Base-by-base conservation (phyloP, 2,888 invertebrate species). In the Mythimna lalbum region DNA sequence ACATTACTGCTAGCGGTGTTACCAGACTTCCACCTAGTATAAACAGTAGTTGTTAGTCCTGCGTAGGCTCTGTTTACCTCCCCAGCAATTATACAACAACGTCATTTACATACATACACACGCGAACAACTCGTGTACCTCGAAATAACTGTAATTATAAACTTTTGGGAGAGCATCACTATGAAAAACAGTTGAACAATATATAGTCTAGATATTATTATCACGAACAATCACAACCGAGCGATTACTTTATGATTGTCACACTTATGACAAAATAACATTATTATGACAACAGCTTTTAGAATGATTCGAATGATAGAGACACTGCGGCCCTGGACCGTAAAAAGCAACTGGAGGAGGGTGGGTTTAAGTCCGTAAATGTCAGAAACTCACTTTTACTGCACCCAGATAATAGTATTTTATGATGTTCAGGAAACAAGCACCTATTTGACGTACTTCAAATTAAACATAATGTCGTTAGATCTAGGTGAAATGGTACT, bases 61-160 rank as follows among this genome's bases (percentile, higher is more conserved):
- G 63, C 62, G 78, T 62, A 49, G 64, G 59, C 65, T 43, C n/a
- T 81, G 78, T 81, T 77, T 77, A 65, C 68, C n/a, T 14, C 43
- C 31, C 21, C 62, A 77, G 59, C 78, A 81, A 71, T 77, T 65
- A 71, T 33, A 72, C 53, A 63, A 81, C 67, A 67, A 77, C 78
- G 57, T 7, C 31, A 81, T 79, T 79, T 72, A 72, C 72, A 68
- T 78, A 71, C 64, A 61, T 36, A 67, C 36, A 77, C 36, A 63
- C 33, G 67, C 17, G 9, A 56, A 49, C 61, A 52, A 52, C 43
- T 57, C 56, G 43, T 50, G 59, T 64, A 52, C 23, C n/a, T 4
- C 61, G 56, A 68, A 59, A 81, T 76, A 70, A 65, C 55, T 43
- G 50, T 71, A 12, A 71, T 59, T 73, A 57, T 43, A 72, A 27